Evolutionary conservation across 2,888 invertebrate species (phyloP).

Genomic region (Oscheius sp.): DNA sequence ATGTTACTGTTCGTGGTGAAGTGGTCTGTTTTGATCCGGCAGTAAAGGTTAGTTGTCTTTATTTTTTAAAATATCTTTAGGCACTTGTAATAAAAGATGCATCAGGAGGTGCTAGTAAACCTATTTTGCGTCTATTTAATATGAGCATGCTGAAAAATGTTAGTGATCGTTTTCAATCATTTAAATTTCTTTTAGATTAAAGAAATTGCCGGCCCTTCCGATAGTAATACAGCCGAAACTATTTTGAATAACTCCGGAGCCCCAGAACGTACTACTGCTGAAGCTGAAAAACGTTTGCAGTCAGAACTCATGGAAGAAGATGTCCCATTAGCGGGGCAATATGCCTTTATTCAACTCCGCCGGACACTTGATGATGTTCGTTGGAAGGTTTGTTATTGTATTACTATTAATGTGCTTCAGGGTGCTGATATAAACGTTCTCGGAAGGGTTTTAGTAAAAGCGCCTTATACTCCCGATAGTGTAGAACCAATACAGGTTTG

Average conservation of each 20-base stretch:
- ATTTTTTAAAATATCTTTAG: slow-evolving; percentile 21
- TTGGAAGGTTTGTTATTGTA: slow-evolving; percentile 36
- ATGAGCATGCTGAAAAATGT: slow-evolving; percentile 39
- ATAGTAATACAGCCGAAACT: background rate
- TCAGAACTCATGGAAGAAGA: slow-evolving; percentile 30
- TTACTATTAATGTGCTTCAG: background rate
- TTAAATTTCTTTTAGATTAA: slow-evolving; percentile 7
- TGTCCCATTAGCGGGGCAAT: slow-evolving; percentile 29
- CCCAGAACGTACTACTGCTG: background rate
- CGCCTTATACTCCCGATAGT: slow-evolving; percentile 32
- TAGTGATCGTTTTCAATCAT: background rate
- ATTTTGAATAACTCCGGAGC: background rate
- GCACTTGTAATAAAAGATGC: slow-evolving; percentile 41
- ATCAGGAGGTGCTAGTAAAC: slow-evolving; percentile 31
- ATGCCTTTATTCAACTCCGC: slow-evolving; percentile 46
- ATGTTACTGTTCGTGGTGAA: slow-evolving; percentile 32
- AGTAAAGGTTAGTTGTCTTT: slow-evolving; percentile 35
- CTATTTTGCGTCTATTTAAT: slow-evolving; percentile 45
- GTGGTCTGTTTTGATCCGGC: slow-evolving; percentile 41
- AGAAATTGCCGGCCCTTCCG: background rate
- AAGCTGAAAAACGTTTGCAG: slow-evolving; percentile 3
- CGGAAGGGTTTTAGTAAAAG: slow-evolving; percentile 28
- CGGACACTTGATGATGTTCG: slow-evolving; percentile 42
- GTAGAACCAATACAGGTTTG: slow-evolving; percentile 19
- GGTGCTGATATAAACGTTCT: slow-evolving; percentile 31